These are phyloP conservation scores for Apamea crenata DNA, from an alignment of 2,888 invertebrate genomes.

Conservation along the genomic window DNA sequence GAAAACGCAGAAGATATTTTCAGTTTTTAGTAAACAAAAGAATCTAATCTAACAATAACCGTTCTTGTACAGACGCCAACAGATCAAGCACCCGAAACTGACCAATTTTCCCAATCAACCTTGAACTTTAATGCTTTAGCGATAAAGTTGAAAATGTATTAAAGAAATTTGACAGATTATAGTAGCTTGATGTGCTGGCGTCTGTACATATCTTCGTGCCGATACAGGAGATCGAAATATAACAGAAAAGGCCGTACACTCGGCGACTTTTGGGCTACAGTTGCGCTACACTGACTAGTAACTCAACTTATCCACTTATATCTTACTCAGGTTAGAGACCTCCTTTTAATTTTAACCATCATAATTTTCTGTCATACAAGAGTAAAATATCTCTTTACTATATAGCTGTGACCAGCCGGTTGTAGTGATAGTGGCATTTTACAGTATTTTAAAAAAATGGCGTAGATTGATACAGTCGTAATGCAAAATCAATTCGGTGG, in stretches of 20 bases:
- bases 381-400: neutral
- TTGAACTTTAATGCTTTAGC: no score
- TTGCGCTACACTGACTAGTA: neutral
- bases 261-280: neutral
- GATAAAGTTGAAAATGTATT: no score
- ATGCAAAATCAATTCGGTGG: constrained; percentile 29
- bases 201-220: neutral
- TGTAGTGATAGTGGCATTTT: neutral
- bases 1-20: constrained; percentile 9
- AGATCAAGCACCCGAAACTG: no score
- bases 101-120: no score
- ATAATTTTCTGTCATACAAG: neutral
- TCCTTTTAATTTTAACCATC: neutral
- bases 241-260: neutral
- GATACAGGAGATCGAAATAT: neutral
- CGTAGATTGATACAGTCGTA: no score
- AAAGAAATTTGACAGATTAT: no score
- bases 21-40: neutral
- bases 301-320: neutral
- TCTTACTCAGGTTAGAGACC: no score
- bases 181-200: no score
- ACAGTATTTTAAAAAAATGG: neutral
- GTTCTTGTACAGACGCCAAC: neutral
- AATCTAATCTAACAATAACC: neutral
- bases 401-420: neutral